These are phyloP conservation scores for Semnornis frantzii DNA, from an alignment of 2,113 vertebrate genomes.

Conservation along the genomic window DNA sequence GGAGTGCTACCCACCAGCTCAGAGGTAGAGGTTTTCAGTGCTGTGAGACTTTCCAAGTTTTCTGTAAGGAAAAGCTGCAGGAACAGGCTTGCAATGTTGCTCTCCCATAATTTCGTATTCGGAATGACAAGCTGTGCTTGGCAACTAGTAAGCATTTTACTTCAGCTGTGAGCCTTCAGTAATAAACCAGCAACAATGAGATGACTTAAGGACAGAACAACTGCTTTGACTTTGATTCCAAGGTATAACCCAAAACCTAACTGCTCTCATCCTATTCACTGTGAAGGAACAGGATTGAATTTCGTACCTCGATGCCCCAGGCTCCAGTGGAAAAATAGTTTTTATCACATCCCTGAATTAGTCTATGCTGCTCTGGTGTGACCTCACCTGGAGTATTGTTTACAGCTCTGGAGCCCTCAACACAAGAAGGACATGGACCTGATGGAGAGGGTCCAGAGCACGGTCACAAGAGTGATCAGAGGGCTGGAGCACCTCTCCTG, in stretches of 20 bases:
- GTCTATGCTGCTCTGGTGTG: too few relatives aligned
- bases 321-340: not conserved
- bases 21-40: not conserved
- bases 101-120: slow-evolving; percentile 39
- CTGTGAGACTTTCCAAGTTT: not conserved
- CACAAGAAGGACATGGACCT: too few relatives aligned
- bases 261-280: not conserved
- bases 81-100: slow-evolving; percentile 35
- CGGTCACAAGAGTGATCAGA: too few relatives aligned
- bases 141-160: slow-evolving; percentile 38
- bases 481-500: too few relatives aligned
- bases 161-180: slow-evolving; percentile 39
- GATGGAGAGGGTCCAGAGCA: too few relatives aligned
- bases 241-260: not conserved
- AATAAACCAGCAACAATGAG: slow-evolving; percentile 34
- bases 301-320: not conserved
- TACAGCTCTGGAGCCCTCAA: too few relatives aligned
- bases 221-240: not conserved
- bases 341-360: not conserved
- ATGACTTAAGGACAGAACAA: slow-evolving; percentile 54
- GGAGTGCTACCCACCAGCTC: not conserved
- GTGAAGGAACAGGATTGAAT: not conserved
- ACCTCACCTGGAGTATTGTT: too few relatives aligned
- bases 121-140: slow-evolving; percentile 53
- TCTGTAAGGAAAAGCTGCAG: slow-evolving; percentile 31